A percentile compares a stretch with the other conserved stretches of the same genome.
Conservation (phyloP, 2,797 vertebrate species). For the Onychomys torridus region DNA sequence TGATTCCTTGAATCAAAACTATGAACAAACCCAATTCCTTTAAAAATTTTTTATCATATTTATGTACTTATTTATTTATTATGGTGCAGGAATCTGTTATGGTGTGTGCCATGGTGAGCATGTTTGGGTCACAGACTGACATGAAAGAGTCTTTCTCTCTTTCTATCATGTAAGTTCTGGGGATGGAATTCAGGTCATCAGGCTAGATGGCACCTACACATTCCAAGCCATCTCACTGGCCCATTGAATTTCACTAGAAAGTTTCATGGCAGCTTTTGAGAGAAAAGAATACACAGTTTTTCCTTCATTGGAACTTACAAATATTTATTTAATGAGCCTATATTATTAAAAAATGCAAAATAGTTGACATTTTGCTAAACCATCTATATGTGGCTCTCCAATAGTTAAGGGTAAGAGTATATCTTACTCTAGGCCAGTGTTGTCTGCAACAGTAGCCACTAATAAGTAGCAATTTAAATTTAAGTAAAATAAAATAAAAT, state of each 20-base stretch:
- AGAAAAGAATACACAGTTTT: not conserved
- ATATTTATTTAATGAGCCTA: not conserved
- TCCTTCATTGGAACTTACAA: not conserved
- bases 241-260: not conserved
- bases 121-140: not conserved
- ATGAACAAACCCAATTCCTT: not conserved
- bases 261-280: not conserved
- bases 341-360: conserved; percentile 24
- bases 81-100: not conserved
- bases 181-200: not conserved
- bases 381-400: not conserved
- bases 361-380: not conserved
- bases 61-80: not conserved
- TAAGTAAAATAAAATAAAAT: conserved; percentile 25
- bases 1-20: not conserved
- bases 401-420: not conserved
- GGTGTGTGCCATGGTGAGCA: not conserved
- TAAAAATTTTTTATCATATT: not conserved
- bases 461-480: not conserved
- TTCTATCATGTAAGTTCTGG: not conserved
- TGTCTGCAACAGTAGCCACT: not conserved
- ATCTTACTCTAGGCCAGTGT: not conserved
- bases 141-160: not conserved
- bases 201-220: not conserved
- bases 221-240: not conserved